Percentiles rank a stretch among this genome's conserved stretches.
These are phyloP conservation scores for Chironomus striatipennis DNA, from an alignment of 1,140 invertebrate genomes.

Conservation along the genomic window DNA sequence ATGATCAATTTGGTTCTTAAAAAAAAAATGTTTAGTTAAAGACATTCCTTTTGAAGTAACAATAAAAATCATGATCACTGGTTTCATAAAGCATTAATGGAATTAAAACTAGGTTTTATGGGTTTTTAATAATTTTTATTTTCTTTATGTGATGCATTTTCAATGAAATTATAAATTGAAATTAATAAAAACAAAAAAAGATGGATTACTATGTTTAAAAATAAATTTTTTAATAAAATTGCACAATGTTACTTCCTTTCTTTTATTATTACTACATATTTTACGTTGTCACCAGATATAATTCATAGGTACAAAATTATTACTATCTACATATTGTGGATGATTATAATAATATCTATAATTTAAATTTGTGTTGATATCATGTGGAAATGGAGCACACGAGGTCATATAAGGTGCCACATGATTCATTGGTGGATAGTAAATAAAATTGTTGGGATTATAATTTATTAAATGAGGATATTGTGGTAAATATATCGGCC, in stretches of 20 bases:
- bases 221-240: neutral
- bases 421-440: neutral
- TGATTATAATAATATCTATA: neutral
- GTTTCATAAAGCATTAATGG: no score
- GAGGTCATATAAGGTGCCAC: no score
- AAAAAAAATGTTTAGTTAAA: neutral
- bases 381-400: neutral
- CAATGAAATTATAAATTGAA: no score
- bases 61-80: neutral
- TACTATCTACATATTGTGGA: neutral
- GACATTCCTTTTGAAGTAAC: neutral
- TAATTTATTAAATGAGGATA: neutral
- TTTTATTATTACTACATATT: neutral
- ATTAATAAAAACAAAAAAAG: no score
- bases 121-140: no score
- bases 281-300: neutral
- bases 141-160: neutral
- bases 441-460: neutral
- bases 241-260: neutral
- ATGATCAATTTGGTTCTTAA: constrained; percentile 90
- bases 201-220: neutral
- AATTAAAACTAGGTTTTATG: no score
- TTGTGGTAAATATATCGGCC: neutral
- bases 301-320: neutral
- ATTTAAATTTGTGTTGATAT: neutral